Conservation (phyloP, 2,113 vertebrate species). For the Physeter macrocephalus region DNA sequence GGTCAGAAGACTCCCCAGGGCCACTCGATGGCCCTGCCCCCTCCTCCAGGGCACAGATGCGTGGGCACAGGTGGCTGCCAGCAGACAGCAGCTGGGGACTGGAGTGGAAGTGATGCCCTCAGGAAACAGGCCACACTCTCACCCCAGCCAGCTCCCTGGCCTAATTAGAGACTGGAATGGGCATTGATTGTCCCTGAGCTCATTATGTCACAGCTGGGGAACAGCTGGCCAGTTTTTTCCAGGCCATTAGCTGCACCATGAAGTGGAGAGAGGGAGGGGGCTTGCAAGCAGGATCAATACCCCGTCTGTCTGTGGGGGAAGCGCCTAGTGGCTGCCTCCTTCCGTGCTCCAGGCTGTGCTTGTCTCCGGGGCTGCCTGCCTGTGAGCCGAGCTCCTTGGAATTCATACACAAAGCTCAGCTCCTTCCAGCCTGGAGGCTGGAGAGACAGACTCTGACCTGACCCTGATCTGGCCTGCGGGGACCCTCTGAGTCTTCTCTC, state of each 20-base stretch:
- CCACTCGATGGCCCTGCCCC: not conserved
- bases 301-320: slow-evolving; percentile 59
- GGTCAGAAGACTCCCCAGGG: not conserved
- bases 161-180: slow-evolving; percentile 70
- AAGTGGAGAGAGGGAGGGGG: slow-evolving; percentile 68
- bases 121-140: slow-evolving; percentile 63
- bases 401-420: not conserved
- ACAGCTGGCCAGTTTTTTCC: slow-evolving; percentile 76
- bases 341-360: not conserved
- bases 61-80: slow-evolving; percentile 61
- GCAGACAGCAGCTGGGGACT: slow-evolving; percentile 60
- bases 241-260: slow-evolving; percentile 71
- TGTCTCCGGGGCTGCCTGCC: not conserved
- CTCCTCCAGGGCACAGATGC: slow-evolving; percentile 38
- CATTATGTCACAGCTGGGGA: slow-evolving; percentile 74
- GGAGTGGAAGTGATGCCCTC: slow-evolving; percentile 41
- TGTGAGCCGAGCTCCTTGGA: not conserved
- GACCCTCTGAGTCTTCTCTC: not conserved
- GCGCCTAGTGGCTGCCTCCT: slow-evolving; percentile 27
- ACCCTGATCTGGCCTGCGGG: not conserved
- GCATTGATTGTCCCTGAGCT: slow-evolving; percentile 72
- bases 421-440: not conserved
- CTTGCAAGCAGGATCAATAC: slow-evolving; percentile 52
- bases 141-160: slow-evolving; percentile 60
- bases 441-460: not conserved